A percentile compares a stretch with the other conserved stretches of the same genome.
Evolutionary conservation across 1,140 invertebrate species (phyloP).

Genomic region (Lordiphosa stackelbergi): DNA sequence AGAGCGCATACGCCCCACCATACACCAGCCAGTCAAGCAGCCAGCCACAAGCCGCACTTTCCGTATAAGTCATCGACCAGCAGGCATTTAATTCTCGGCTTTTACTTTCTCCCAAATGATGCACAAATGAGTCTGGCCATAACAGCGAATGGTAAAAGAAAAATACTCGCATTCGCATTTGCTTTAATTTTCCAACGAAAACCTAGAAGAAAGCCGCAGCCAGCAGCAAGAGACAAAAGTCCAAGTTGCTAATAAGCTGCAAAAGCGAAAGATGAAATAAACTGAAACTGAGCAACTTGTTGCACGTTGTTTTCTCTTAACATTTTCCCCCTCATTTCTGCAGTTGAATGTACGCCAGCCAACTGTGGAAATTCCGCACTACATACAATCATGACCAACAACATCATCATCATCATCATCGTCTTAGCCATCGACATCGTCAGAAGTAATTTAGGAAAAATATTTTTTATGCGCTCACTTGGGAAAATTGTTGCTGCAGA

Average conservation of each 20-base stretch:
- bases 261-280: constrained; percentile 50
- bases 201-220: constrained; percentile 57
- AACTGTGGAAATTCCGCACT: constrained; percentile 71
- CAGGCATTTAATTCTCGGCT: constrained; percentile 68
- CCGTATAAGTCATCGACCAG: constrained; percentile 67
- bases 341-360: constrained; percentile 64
- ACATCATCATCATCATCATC: constrained; percentile 15
- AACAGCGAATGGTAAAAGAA: constrained; percentile 35
- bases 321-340: constrained; percentile 34
- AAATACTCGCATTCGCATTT: constrained; percentile 55
- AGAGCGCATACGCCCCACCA: constrained; percentile 65
- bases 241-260: constrained; percentile 67
- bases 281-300: constrained; percentile 49
- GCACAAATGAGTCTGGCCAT: constrained; percentile 58
- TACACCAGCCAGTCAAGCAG: constrained; percentile 13
- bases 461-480: constrained; percentile 45
- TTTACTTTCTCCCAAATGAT: constrained; percentile 75
- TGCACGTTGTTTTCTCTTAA: constrained; percentile 59
- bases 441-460: constrained; percentile 71
- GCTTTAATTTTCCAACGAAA: constrained; percentile 60
- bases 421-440: constrained; percentile 39
- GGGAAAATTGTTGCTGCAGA: constrained; percentile 21
- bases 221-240: constrained; percentile 25
- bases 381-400: constrained; percentile 59
- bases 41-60: constrained; percentile 20